Conservation (phyloP, 1,140 invertebrate species). For the Drosophila micromelanica region DNA sequence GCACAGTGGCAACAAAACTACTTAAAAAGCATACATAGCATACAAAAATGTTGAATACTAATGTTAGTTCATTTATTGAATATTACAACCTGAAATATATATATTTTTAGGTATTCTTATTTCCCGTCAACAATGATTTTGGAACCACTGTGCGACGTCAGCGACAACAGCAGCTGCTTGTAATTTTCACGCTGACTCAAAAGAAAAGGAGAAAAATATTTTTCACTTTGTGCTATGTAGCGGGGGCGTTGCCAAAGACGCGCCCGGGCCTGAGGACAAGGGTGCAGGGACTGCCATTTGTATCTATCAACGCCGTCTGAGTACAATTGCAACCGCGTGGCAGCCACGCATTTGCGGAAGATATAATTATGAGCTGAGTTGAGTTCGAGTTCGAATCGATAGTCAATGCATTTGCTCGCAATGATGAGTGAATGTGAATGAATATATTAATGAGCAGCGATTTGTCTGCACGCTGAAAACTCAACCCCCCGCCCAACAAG, state of each 20-base stretch:
- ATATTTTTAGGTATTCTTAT: background rate
- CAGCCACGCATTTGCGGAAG: slow-evolving; percentile 25
- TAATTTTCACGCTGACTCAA: slow-evolving; percentile 72
- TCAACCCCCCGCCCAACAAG: background rate
- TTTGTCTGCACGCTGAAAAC: slow-evolving; percentile 55
- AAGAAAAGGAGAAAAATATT: slow-evolving; percentile 57
- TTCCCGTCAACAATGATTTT: background rate
- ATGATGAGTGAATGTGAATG: slow-evolving; percentile 82
- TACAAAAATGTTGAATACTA: background rate
- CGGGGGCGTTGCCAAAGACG: slow-evolving; percentile 56
- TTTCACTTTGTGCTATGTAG: slow-evolving; percentile 48
- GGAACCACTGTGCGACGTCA: slow-evolving; percentile 21
- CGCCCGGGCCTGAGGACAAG: slow-evolving; percentile 7
- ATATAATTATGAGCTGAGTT: slow-evolving; percentile 60
- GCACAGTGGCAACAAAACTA: slow-evolving; percentile 11
- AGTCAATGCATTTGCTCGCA: slow-evolving; percentile 57
- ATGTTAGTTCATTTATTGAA: too few relatives aligned
- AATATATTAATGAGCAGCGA: slow-evolving; percentile 82
- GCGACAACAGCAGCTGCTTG: slow-evolving; percentile 56
- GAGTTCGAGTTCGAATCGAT: slow-evolving; percentile 23
- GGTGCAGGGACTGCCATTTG: slow-evolving; percentile 47
- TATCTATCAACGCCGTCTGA: slow-evolving; percentile 73
- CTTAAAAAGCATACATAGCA: background rate
- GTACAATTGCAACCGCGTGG: slow-evolving; percentile 68
- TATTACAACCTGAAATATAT: background rate